Conservation (phyloP, 2,888 invertebrate genomes). For the Trissolcus japonicus region DNA sequence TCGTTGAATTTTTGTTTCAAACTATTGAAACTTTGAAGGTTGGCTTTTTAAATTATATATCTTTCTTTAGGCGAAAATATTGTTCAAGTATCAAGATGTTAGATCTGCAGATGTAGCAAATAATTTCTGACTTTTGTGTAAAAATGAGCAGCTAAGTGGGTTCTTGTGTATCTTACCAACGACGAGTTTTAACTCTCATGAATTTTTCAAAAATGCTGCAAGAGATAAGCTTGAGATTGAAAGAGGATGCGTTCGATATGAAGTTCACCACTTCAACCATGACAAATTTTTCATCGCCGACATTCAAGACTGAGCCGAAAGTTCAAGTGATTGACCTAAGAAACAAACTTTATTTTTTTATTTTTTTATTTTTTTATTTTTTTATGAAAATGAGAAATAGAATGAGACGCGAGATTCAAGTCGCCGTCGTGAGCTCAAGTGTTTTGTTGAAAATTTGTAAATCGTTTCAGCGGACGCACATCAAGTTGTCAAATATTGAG, state of each 20-base stretch:
- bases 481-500: constrained; percentile 46
- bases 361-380: no score
- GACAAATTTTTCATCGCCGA: constrained; percentile 46
- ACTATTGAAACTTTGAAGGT: no score
- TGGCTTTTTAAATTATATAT: no score
- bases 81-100: constrained; percentile 3
- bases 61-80: neutral
- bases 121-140: constrained; percentile 45
- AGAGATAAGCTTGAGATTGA: constrained; percentile 41
- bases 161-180: constrained; percentile 51
- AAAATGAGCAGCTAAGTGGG: constrained; percentile 56
- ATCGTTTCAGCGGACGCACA: constrained; percentile 5
- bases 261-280: constrained; percentile 45
- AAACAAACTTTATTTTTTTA: neutral
- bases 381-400: no score
- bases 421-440: no score
- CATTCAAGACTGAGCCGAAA: constrained; percentile 10
- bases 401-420: no score
- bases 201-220: constrained; percentile 53
- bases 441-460: neutral
- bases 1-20: no score
- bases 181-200: constrained; percentile 45
- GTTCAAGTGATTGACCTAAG: no score
- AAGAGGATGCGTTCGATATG: constrained; percentile 36
- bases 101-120: constrained; percentile 8